Evolutionary conservation across 2,888 invertebrate species (phyloP), one percentile per base, ranked within the genome.

Genomic region (Leptura quadrifasciata): DNA sequence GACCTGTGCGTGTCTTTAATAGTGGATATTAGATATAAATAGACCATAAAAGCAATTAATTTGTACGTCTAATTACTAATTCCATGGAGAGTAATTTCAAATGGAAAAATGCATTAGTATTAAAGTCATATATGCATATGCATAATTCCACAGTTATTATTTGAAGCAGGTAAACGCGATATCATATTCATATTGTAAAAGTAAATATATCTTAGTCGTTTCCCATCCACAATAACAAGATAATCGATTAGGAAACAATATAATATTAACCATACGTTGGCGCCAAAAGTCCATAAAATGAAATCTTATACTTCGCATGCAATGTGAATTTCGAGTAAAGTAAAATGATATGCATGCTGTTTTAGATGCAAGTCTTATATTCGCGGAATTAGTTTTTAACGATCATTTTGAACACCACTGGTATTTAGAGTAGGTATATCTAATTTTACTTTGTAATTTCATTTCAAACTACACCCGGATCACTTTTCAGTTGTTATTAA

Each of bases 281-380:
- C 65, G 65, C 47, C 65, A 15, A 47, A 52, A 65, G 17, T 20
- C 65, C 24, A 65, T 68, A 68, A 75, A 79, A 74, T 61, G 71
- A 75, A 77, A 79, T 74, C 67, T 75, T 71, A 79, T 72, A 63
- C 74, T 72, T 60, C 63, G 74, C 77, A 76, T 68, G 75, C 70
- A 47, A 68, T 73, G 52, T 71, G 72, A 79, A 77, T 79, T 70
- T 54, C 73, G 64, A 68, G 74, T 74, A 70, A 74, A 77, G 76
- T 74, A 72, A 74, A 77, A 76, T 71, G 64, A 67, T 76, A 74
- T 74, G 72, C 76, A 75, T 77, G 68, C 71, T 75, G 72, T 74
- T 68, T 68, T 72, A 39, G 39, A 60, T 47, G 39, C 64, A 47
- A 47, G 52, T 39, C 20, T 17, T 65, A 27, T 24, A 24, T 24